Conservation (phyloP, 2,797 vertebrate species). For the Rhinella marina region DNA sequence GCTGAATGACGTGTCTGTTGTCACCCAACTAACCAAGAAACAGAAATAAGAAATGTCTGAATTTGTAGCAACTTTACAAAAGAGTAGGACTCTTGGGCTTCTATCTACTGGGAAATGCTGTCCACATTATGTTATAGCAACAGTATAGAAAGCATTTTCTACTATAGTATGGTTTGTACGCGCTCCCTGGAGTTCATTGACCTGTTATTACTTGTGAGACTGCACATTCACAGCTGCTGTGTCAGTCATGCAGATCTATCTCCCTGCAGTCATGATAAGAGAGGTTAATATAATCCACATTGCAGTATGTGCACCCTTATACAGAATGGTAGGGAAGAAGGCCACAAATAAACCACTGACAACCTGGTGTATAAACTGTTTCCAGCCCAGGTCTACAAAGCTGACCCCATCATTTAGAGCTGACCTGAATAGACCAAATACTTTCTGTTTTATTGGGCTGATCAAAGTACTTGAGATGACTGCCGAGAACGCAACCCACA, state of each 20-base stretch:
- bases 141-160: too few species aligned
- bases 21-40: too few species aligned
- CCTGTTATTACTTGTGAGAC: neutral
- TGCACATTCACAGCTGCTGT: neutral
- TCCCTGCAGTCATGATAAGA: neutral
- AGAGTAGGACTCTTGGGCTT: too few species aligned
- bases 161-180: neutral
- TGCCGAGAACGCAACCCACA: neutral
- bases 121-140: neutral
- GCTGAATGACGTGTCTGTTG: neutral
- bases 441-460: neutral
- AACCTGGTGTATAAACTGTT: neutral
- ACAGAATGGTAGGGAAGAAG: neutral
- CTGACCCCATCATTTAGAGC: neutral
- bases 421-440: neutral
- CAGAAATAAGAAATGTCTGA: too few species aligned
- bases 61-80: too few species aligned
- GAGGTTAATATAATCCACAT: constrained; percentile 6
- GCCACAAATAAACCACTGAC: neutral
- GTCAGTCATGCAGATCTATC: neutral
- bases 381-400: neutral
- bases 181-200: neutral
- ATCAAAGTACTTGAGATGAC: neutral
- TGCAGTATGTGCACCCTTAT: neutral
- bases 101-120: neutral